Evolutionary conservation across 2,113 vertebrate species (phyloP).

Genomic region (Albula glossodonta): DNA sequence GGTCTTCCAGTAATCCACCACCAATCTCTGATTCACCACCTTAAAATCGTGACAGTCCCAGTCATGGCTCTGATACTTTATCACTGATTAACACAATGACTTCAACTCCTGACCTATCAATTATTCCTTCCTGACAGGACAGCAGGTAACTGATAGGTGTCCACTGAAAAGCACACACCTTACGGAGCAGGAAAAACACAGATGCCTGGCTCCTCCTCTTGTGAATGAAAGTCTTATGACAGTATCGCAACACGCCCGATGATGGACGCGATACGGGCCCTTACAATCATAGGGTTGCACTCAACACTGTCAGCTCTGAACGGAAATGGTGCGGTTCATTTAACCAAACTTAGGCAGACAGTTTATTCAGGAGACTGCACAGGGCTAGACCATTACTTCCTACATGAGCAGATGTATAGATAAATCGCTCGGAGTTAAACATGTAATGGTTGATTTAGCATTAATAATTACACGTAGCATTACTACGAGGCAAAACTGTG

Average conservation of each 20-base stretch:
- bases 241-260: not conserved
- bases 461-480: not conserved
- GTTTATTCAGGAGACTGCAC: not conserved
- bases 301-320: not conserved
- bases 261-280: too few species aligned
- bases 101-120: not conserved
- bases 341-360: not conserved
- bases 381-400: not conserved
- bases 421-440: not conserved
- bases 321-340: not conserved
- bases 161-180: not conserved
- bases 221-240: not conserved
- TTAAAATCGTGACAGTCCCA: too few species aligned
- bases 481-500: not conserved
- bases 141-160: not conserved
- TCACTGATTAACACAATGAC: not conserved
- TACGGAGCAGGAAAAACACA: not conserved
- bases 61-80: too few species aligned
- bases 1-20: too few species aligned
- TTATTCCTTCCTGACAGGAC: not conserved
- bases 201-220: not conserved
- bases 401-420: not conserved
- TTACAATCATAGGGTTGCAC: too few species aligned
- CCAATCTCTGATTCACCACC: too few species aligned
- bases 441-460: not conserved